Conservation (phyloP, 2,888 invertebrate genomes). For the Watsonalla cultraria region DNA sequence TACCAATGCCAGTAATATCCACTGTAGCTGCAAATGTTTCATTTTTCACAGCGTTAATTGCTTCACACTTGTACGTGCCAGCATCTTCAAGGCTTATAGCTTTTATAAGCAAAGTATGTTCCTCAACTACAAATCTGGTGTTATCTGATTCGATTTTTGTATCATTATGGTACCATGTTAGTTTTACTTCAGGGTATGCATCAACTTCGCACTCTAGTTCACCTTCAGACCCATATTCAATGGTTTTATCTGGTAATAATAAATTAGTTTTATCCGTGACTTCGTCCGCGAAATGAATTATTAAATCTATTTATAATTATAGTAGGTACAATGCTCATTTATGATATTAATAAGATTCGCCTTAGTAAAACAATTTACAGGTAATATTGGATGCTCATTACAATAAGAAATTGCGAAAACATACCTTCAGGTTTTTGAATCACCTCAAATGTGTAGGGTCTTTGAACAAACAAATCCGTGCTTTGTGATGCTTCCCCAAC, state of each 20-base stretch:
- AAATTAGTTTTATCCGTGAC: background rate
- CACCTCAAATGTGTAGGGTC: conserved; percentile 49
- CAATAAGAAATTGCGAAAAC: too few species aligned
- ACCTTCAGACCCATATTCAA: conserved; percentile 49
- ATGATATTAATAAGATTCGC: too few species aligned
- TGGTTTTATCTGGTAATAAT: conserved; percentile 39
- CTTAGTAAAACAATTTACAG: too few species aligned
- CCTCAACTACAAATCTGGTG: conserved; percentile 27
- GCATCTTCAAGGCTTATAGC: conserved; percentile 46
- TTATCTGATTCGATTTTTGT: conserved; percentile 30
- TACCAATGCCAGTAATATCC: conserved; percentile 56
- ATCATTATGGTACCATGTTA: conserved; percentile 54
- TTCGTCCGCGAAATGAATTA: too few species aligned
- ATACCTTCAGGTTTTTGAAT: conserved; percentile 46
- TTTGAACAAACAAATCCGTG: conserved; percentile 43
- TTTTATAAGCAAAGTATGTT: conserved; percentile 40
- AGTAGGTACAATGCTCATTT: too few species aligned
- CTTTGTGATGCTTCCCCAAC: conserved; percentile 24
- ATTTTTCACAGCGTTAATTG: conserved; percentile 33
- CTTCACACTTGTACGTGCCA: conserved; percentile 50
- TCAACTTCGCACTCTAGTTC: conserved; percentile 47
- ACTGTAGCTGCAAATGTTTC: conserved; percentile 32
- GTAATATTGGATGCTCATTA: too few species aligned
- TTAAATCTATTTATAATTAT: too few species aligned
- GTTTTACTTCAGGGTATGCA: conserved; percentile 52